Percentiles rank a stretch among this genome's conserved stretches.
Conservation (phyloP, 2,797 vertebrate species). For the Schizopygopsis malacanthus region DNA sequence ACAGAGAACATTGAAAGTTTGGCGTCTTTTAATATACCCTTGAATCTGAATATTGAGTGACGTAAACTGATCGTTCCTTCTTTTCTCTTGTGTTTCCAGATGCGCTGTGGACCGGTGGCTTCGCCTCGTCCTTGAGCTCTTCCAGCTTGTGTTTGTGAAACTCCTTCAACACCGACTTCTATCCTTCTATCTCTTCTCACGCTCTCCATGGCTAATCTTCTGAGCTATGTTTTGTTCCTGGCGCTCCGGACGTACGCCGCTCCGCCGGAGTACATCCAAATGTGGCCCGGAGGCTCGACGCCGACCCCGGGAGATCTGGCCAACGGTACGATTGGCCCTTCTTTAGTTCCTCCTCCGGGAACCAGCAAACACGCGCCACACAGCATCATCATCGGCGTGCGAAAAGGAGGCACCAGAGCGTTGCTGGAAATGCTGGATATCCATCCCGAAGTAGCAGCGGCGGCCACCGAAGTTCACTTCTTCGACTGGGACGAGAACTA, state of each 20-base stretch:
- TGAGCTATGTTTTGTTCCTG: slow-evolving; percentile 83
- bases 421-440: slow-evolving; percentile 94
- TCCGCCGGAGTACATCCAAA: slow-evolving; percentile 71
- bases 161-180: slow-evolving; percentile 24
- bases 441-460: slow-evolving; percentile 90
- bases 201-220: slow-evolving; percentile 84
- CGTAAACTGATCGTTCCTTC: slow-evolving; percentile 64
- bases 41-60: background rate
- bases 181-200: slow-evolving; percentile 41
- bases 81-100: slow-evolving; percentile 73
- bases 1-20: background rate
- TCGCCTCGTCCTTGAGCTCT: slow-evolving; percentile 63
- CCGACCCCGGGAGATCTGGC: slow-evolving; percentile 62
- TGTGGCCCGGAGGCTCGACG: slow-evolving; percentile 70
- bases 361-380: slow-evolving; percentile 86
- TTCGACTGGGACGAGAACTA: slow-evolving; percentile 97
- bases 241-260: slow-evolving; percentile 80
- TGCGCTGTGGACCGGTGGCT: slow-evolving; percentile 72
- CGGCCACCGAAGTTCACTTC: slow-evolving; percentile 94
- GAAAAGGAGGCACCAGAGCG: slow-evolving; percentile 91
- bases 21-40: background rate
- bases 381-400: slow-evolving; percentile 92
- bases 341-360: slow-evolving; percentile 83
- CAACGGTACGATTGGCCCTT: slow-evolving; percentile 78
- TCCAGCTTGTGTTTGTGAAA: background rate